These are phyloP conservation scores for Macropus fuliginosus DNA, from an alignment of 2,797 vertebrate genomes.

Conservation along the genomic window DNA sequence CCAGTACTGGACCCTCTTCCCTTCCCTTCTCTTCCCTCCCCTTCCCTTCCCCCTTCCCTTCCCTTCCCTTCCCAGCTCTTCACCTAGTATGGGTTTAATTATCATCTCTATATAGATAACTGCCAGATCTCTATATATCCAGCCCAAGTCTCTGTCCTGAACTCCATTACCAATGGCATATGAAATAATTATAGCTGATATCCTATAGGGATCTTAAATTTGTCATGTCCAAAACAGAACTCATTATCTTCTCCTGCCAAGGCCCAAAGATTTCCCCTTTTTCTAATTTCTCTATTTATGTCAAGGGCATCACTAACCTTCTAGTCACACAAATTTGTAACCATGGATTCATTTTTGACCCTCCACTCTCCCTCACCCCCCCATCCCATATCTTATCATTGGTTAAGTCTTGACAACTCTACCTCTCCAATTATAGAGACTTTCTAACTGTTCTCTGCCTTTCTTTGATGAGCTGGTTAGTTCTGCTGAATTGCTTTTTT, in stretches of 20 bases:
- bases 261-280: too few species aligned
- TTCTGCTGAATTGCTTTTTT: background rate
- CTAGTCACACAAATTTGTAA: too few species aligned
- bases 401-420: background rate
- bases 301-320: too few species aligned
- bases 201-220: too few species aligned
- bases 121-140: background rate
- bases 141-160: background rate
- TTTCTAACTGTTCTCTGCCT: background rate
- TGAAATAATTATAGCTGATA: background rate
- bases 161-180: background rate
- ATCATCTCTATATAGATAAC: background rate
- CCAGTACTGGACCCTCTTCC: background rate
- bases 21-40: too few species aligned
- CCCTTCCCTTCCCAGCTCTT: background rate
- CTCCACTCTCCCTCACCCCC: too few species aligned
- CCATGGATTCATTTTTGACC: too few species aligned
- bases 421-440: background rate
- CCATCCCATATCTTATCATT: background rate
- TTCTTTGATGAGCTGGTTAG: background rate
- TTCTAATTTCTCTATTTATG: too few species aligned
- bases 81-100: background rate
- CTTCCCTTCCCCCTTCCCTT: too few species aligned
- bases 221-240: too few species aligned
- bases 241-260: too few species aligned